These are phyloP conservation scores for Acridotheres tristis DNA, from an alignment of 2,797 vertebrate species.

Conservation along the genomic window DNA sequence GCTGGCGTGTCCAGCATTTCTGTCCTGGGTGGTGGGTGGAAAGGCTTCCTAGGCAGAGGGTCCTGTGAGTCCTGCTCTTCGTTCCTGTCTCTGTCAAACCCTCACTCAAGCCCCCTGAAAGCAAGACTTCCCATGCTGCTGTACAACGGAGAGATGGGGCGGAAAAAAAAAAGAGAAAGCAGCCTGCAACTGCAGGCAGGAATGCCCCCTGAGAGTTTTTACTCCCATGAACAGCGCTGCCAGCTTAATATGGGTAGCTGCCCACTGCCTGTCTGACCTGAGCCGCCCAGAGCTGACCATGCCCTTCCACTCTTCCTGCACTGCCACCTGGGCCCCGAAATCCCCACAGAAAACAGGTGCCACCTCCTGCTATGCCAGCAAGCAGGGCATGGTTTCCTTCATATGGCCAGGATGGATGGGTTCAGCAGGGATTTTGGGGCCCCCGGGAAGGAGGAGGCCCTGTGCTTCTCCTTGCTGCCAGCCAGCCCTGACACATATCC, in stretches of 20 bases:
- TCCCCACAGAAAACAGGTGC: neutral
- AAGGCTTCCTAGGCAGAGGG: neutral
- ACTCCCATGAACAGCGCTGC: fast-evolving
- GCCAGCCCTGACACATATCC: fast-evolving
- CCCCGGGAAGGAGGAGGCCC: neutral
- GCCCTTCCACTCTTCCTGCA: neutral
- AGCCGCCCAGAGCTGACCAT: neutral
- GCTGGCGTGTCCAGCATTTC: neutral
- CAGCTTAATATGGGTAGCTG: neutral
- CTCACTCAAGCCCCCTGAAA: neutral
- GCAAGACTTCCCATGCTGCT: neutral
- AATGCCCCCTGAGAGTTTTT: neutral
- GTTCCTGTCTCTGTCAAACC: neutral
- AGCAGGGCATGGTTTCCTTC: neutral
- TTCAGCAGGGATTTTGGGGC: neutral
- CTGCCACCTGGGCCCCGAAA: fast-evolving
- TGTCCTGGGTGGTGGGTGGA: fast-evolving
- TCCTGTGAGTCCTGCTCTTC: neutral
- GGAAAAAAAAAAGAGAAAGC: neutral
- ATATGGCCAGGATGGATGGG: neutral
- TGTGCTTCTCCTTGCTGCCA: fast-evolving
- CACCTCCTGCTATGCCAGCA: neutral
- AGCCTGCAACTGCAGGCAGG: neutral
- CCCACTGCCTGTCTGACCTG: neutral
- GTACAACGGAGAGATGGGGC: fast-evolving